Evolutionary conservation across 2,888 invertebrate genomes (phyloP).

Genomic region (Sicus ferrugineus): DNA sequence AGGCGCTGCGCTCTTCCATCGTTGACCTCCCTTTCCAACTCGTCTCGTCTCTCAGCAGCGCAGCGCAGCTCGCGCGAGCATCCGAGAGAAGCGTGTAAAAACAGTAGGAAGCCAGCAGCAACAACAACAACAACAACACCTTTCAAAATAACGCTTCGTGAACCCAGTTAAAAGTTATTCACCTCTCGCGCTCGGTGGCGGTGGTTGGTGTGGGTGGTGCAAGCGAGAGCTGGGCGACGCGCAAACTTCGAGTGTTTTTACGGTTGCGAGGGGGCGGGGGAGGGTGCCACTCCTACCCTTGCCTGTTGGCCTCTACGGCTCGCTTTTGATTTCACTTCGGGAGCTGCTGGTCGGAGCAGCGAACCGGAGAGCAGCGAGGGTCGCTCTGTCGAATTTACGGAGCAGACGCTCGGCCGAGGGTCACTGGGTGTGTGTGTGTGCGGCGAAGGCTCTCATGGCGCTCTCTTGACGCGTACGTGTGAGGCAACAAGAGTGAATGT

Average conservation of each 20-base stretch:
- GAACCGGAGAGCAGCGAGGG: too few species aligned
- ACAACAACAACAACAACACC: constrained; percentile 14
- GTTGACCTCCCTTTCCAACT: too few species aligned
- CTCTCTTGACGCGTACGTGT: not conserved
- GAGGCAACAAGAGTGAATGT: not conserved
- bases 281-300: constrained; percentile 13
- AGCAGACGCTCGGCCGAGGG: constrained; percentile 25
- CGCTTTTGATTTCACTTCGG: constrained; percentile 41
- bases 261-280: not conserved
- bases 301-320: constrained; percentile 9
- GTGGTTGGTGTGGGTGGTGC: not conserved
- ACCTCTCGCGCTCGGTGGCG: constrained; percentile 38
- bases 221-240: not conserved
- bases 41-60: not conserved
- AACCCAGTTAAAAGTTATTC: constrained; percentile 56
- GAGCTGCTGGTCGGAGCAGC: constrained; percentile 1
- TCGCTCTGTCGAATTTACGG: too few species aligned
- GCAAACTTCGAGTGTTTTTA: too few species aligned
- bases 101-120: constrained; percentile 30
- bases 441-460: too few species aligned
- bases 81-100: constrained; percentile 32
- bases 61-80: not conserved
- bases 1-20: too few species aligned
- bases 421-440: constrained; percentile 9
- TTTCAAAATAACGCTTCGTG: constrained; percentile 34